phyloP scores from a whole-genome alignment of 2,888 invertebrate species.

The Stenotaenia linearis region DNA sequence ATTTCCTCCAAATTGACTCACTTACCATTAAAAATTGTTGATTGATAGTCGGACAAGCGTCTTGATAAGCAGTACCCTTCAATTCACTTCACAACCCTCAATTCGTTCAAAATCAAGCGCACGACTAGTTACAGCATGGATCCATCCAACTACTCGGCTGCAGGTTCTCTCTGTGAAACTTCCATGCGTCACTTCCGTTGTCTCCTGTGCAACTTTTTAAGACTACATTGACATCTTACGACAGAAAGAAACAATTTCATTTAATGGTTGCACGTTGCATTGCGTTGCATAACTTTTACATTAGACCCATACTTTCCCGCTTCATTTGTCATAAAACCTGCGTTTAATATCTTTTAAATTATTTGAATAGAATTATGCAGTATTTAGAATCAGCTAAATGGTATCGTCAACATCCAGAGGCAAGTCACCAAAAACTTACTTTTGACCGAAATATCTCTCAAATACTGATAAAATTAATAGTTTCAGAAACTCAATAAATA shows the following conservation, averaged over 20 bases:
- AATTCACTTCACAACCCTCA: neutral
- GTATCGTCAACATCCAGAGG: constrained; percentile 3
- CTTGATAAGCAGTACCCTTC: neutral
- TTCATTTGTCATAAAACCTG: too few species aligned
- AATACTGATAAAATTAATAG: neutral
- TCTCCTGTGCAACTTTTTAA: neutral
- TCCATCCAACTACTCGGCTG: neutral
- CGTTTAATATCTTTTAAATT: too few species aligned
- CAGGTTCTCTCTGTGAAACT: neutral
- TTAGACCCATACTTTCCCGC: too few species aligned
- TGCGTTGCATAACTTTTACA: too few species aligned
- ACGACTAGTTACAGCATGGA: neutral
- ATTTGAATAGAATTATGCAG: neutral
- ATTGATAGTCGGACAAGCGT: neutral
- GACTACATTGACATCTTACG: neutral
- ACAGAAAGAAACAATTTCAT: neutral
- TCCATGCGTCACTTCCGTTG: neutral
- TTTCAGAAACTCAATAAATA: neutral
- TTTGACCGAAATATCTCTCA: too few species aligned
- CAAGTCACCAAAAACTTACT: neutral
- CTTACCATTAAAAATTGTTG: constrained; percentile 7
- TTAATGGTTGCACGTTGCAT: too few species aligned
- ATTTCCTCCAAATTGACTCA: neutral
- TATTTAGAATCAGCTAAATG: neutral
- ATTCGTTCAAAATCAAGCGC: neutral